phyloP scores from a whole-genome alignment of 1,140 invertebrate genomes.

The Brachionus angularis region DNA sequence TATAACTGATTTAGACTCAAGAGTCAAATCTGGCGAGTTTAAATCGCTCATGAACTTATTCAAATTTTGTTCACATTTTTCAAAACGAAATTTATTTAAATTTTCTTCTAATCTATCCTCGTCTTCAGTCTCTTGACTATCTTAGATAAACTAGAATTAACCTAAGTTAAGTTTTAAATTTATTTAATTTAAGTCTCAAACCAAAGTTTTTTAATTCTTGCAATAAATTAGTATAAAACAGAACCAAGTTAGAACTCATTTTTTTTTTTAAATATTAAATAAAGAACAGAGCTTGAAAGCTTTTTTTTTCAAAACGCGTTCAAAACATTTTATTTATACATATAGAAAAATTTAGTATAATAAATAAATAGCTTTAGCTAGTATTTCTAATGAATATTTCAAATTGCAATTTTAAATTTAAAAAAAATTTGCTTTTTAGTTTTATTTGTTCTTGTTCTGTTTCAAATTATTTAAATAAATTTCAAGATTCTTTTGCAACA shows the following conservation, averaged over 20 bases:
- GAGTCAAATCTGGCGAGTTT: not conserved
- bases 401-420: too few relatives aligned
- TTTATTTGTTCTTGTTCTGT: not conserved
- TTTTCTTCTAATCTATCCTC: not conserved
- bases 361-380: too few relatives aligned
- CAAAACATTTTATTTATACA: not conserved
- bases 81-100: not conserved
- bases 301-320: conserved; percentile 39
- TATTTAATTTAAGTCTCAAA: too few relatives aligned
- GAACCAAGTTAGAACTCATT: not conserved
- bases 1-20: not conserved
- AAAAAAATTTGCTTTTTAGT: too few relatives aligned
- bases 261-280: not conserved
- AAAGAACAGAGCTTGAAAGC: not conserved
- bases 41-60: not conserved
- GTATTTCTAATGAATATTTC: too few relatives aligned
- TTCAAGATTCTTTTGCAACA: conserved; percentile 43
- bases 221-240: not conserved
- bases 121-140: conserved; percentile 9
- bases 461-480: conserved; percentile 44
- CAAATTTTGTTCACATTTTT: not conserved
- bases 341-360: conserved; percentile 19
- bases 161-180: too few relatives aligned
- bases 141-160: conserved; percentile 29
- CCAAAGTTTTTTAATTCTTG: conserved; percentile 6